These are phyloP conservation scores for Molothrus aeneus DNA, from an alignment of 2,797 vertebrate species.

Conservation along the genomic window DNA sequence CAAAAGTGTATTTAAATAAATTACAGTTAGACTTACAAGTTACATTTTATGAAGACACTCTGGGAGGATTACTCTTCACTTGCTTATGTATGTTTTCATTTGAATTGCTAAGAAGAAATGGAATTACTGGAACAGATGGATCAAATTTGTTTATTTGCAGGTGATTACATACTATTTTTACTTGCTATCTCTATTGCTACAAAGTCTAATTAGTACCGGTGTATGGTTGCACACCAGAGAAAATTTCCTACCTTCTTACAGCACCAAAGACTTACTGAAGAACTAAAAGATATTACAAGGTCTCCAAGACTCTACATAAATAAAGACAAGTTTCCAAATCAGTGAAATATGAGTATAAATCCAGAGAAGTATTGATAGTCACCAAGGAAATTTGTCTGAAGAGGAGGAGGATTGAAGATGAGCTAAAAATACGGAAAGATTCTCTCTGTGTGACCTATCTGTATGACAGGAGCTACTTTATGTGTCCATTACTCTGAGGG, in stretches of 20 bases:
- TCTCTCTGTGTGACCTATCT: background rate
- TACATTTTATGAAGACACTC: background rate
- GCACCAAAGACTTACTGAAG: background rate
- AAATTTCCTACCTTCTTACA: background rate
- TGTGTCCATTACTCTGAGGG: background rate
- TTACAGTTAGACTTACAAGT: background rate
- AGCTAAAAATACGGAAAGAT: background rate
- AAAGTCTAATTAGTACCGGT: background rate
- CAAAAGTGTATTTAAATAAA: background rate
- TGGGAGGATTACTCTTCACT: background rate
- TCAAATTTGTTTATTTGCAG: background rate
- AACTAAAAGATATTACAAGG: background rate
- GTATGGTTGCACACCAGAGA: background rate
- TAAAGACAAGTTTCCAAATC: background rate
- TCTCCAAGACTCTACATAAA: background rate
- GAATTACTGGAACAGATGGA: background rate
- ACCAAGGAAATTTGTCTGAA: background rate
- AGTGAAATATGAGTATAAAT: background rate
- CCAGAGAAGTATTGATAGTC: background rate
- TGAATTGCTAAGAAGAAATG: background rate
- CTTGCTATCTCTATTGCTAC: background rate
- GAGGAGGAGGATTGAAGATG: background rate
- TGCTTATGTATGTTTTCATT: background rate
- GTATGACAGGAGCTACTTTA: background rate
- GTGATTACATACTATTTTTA: background rate